Evolutionary conservation across 2,888 invertebrate genomes (phyloP).

Genomic region (Globia sparganii): DNA sequence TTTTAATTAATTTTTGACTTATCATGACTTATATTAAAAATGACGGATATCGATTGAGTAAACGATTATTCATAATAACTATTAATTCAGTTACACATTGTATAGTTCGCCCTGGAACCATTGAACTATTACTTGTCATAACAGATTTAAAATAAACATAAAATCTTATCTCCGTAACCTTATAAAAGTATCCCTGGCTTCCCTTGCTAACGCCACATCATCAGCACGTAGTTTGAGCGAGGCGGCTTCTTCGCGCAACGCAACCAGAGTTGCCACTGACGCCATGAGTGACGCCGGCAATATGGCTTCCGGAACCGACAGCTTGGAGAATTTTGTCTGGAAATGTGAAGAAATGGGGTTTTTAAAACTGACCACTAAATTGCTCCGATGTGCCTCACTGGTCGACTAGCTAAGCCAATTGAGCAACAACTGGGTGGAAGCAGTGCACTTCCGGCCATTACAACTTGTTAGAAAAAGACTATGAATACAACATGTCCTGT

Average conservation of each 20-base stretch:
- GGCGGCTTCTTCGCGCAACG: conserved; percentile 75
- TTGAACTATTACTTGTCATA: background rate
- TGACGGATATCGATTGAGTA: too few relatives aligned
- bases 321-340: conserved; percentile 80
- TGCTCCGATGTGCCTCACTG: background rate
- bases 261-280: conserved; percentile 70
- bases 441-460: background rate
- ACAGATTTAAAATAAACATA: background rate
- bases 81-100: too few relatives aligned
- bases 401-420: background rate
- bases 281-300: conserved; percentile 77
- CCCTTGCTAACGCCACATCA: conserved; percentile 78
- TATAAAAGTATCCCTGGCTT: conserved; percentile 79
- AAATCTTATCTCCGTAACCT: conserved; percentile 72
- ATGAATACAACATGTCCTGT: background rate
- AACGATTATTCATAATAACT: too few relatives aligned
- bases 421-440: background rate
- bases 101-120: background rate
- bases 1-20: too few relatives aligned
- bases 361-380: background rate
- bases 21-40: too few relatives aligned
- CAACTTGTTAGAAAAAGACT: background rate
- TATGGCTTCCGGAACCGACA: conserved; percentile 76
- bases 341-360: conserved; percentile 23
- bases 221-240: conserved; percentile 77